Percentiles rank a stretch among this genome's conserved stretches.
These are phyloP conservation scores for Lepas anatifera DNA, from an alignment of 2,888 invertebrate genomes.

Conservation along the genomic window DNA sequence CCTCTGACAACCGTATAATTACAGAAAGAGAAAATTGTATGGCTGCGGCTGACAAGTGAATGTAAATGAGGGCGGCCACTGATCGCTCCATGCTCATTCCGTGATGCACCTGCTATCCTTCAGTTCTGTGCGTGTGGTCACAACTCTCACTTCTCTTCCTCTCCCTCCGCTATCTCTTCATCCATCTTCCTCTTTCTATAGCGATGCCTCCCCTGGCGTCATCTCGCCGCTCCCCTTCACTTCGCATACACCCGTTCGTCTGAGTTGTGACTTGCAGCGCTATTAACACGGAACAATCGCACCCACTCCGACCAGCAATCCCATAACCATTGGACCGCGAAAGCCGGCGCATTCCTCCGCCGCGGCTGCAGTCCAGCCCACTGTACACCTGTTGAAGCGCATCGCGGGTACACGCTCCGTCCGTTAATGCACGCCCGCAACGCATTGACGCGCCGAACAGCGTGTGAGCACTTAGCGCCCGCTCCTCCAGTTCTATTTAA, in stretches of 20 bases:
- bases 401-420: no score
- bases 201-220: neutral
- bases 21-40: neutral
- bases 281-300: neutral
- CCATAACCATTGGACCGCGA: no score
- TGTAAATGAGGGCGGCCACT: neutral
- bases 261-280: neutral
- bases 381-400: neutral
- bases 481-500: no score
- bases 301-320: neutral
- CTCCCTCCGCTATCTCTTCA: constrained; percentile 4
- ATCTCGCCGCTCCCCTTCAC: neutral
- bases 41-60: neutral
- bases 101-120: neutral
- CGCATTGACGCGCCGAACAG: no score
- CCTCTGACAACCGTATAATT: neutral
- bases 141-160: neutral
- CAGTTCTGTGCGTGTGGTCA: neutral
- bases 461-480: no score
- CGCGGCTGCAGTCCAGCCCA: neutral
- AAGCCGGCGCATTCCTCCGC: constrained; percentile 10
- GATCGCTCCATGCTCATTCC: neutral
- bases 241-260: neutral
- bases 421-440: no score
- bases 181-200: neutral